Evolutionary conservation across 2,797 vertebrate species (phyloP).

Genomic region (Melanotaenia boesemani): DNA sequence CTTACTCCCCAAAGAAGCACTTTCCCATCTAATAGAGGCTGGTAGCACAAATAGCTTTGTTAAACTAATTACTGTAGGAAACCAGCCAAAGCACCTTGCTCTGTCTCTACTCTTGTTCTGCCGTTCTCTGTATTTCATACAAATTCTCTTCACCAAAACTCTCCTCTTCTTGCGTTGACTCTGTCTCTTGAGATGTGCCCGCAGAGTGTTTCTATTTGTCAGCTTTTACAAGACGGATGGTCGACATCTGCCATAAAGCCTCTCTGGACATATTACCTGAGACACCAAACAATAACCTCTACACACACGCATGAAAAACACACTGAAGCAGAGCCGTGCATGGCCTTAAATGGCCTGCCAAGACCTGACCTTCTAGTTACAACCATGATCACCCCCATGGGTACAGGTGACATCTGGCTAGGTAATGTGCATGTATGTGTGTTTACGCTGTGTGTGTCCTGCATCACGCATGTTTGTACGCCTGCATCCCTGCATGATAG

Average conservation of each 20-base stretch:
- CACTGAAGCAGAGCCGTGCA: slow-evolving; percentile 49
- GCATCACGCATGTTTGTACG: slow-evolving; percentile 32
- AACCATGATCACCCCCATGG: slow-evolving; percentile 80
- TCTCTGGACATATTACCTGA: slow-evolving; percentile 79
- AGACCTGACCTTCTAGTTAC: slow-evolving; percentile 83
- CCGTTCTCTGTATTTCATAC: slow-evolving; percentile 9
- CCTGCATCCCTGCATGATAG: slow-evolving; percentile 38
- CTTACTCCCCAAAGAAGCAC: slow-evolving; percentile 72
- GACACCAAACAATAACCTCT: slow-evolving; percentile 72
- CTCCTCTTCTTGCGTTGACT: slow-evolving; percentile 22
- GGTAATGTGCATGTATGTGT: slow-evolving; percentile 54
- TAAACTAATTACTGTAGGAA: slow-evolving; percentile 77
- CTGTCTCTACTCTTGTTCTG: slow-evolving; percentile 24
- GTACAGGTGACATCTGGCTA: slow-evolving; percentile 80
- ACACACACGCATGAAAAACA: slow-evolving; percentile 28
- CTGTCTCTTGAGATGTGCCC: slow-evolving; percentile 59
- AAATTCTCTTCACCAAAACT: slow-evolving; percentile 3
- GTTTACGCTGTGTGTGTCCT: slow-evolving; percentile 37
- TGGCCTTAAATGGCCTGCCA: slow-evolving; percentile 71
- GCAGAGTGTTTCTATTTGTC: slow-evolving; percentile 69
- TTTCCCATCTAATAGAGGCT: slow-evolving; percentile 60
- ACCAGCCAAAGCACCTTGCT: slow-evolving; percentile 69
- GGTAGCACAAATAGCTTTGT: slow-evolving; percentile 74
- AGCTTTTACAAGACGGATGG: slow-evolving; percentile 79
- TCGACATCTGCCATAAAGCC: slow-evolving; percentile 72